These are phyloP conservation scores for Gnathonemus echidnorhynchus DNA, from an alignment of 2,113 vertebrate genomes.

Conservation along the genomic window DNA sequence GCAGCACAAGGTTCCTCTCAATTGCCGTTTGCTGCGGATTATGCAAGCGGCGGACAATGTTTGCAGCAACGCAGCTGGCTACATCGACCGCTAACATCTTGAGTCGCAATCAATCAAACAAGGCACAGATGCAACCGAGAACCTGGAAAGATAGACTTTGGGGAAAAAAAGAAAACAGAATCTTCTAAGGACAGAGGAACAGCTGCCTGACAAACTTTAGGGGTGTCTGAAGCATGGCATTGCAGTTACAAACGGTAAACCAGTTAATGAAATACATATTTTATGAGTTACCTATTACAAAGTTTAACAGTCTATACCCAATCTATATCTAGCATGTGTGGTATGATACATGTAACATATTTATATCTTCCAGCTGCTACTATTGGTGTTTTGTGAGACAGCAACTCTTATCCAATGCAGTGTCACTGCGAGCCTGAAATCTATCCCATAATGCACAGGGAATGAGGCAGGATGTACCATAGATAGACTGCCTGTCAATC, in stretches of 20 bases:
- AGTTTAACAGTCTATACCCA: not conserved
- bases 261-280: not conserved
- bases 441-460: not conserved
- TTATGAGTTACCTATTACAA: not conserved
- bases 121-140: slow-evolving; percentile 42
- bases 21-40: slow-evolving; percentile 51
- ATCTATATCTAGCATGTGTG: not conserved
- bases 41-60: not conserved
- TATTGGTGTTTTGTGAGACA: not conserved
- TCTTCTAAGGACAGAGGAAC: slow-evolving; percentile 1
- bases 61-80: not conserved
- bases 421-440: not conserved
- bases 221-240: not conserved
- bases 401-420: not conserved
- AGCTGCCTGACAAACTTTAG: not conserved
- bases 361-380: not conserved
- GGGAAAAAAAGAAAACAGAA: not conserved
- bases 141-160: slow-evolving; percentile 42
- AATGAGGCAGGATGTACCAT: not conserved
- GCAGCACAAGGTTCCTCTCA: slow-evolving; percentile 46
- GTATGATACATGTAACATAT: not conserved
- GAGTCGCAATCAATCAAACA: slow-evolving; percentile 50
- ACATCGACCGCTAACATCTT: slow-evolving; percentile 47
- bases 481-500: not conserved
- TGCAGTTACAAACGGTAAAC: not conserved